A percentile compares a stretch with the other conserved stretches of the same genome.
These are phyloP conservation scores for Pangasius larnaudii DNA, from an alignment of 2,797 vertebrate species.

Conservation along the genomic window DNA sequence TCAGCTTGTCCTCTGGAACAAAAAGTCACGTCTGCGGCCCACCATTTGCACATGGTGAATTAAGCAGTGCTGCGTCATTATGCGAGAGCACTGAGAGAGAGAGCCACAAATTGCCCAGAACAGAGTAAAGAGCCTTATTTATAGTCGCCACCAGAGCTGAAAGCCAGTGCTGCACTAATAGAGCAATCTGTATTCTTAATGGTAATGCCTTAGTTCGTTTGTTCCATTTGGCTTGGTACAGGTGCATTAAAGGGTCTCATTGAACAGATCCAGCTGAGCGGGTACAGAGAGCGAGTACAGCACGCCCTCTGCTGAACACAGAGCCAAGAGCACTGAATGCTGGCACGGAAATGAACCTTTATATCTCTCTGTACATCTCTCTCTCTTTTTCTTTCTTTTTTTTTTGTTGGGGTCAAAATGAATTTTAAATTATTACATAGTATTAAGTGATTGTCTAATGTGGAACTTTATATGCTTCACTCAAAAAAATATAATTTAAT, in stretches of 20 bases:
- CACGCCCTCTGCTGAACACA: slow-evolving; percentile 71
- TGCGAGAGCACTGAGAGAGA: slow-evolving; percentile 64
- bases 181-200: slow-evolving; percentile 82
- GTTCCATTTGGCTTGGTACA: slow-evolving; percentile 79
- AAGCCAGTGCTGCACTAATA: slow-evolving; percentile 76
- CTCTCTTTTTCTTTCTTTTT: background rate
- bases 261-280: slow-evolving; percentile 64
- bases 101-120: slow-evolving; percentile 74
- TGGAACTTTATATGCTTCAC: background rate
- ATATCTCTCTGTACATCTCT: too few species aligned
- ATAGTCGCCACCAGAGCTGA: slow-evolving; percentile 70
- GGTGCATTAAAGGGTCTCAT: slow-evolving; percentile 74
- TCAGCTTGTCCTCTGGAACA: slow-evolving; percentile 64
- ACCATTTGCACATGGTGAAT: slow-evolving; percentile 66
- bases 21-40: slow-evolving; percentile 55
- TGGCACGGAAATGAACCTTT: background rate
- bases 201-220: slow-evolving; percentile 77
- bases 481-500: too few species aligned
- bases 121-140: slow-evolving; percentile 76
- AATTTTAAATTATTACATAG: background rate
- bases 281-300: slow-evolving; percentile 47
- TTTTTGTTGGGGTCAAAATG: background rate
- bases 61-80: slow-evolving; percentile 74
- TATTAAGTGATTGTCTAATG: background rate
- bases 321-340: slow-evolving; percentile 12